These are phyloP conservation scores for Disparrhopalites patrizii DNA, from an alignment of 2,888 invertebrate species.

Conservation along the genomic window DNA sequence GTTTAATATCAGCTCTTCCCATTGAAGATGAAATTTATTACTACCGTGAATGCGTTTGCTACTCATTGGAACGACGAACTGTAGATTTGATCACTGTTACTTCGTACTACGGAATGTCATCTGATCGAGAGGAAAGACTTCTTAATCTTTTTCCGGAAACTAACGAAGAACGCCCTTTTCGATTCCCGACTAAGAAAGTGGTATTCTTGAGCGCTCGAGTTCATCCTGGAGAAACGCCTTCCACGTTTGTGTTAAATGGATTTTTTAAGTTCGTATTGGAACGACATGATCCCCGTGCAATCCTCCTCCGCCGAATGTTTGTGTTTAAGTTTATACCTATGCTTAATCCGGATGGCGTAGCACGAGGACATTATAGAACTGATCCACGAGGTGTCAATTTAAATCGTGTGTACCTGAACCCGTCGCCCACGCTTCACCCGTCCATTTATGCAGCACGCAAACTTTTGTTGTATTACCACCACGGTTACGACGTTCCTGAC, in stretches of 20 bases:
- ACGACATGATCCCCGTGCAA: constrained; percentile 70
- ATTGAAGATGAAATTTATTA: constrained; percentile 72
- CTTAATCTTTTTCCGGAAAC: constrained; percentile 69
- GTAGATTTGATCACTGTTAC: constrained; percentile 79
- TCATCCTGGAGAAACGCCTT: constrained; percentile 89
- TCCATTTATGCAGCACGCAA: constrained; percentile 80
- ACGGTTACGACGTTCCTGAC: constrained; percentile 42
- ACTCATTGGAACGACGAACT: constrained; percentile 70
- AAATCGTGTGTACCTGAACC: constrained; percentile 79
- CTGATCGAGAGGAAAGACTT: constrained; percentile 67
- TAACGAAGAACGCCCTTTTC: constrained; percentile 63
- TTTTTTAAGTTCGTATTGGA: constrained; percentile 73
- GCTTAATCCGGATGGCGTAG: constrained; percentile 87
- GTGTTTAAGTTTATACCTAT: constrained; percentile 89
- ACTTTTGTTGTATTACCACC: constrained; percentile 54
- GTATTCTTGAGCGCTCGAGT: constrained; percentile 83
- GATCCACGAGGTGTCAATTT: constrained; percentile 83
- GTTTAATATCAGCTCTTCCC: constrained; percentile 6
- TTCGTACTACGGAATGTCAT: constrained; percentile 71
- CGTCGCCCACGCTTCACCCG: constrained; percentile 69
- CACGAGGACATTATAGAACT: constrained; percentile 77
- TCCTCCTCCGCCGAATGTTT: constrained; percentile 66
- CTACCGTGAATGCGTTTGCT: constrained; percentile 71
- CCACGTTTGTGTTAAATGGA: constrained; percentile 85
- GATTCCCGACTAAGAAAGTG: constrained; percentile 74